Base-by-base conservation (phyloP, 1,140 invertebrate species). In the Micrasema longulum region DNA sequence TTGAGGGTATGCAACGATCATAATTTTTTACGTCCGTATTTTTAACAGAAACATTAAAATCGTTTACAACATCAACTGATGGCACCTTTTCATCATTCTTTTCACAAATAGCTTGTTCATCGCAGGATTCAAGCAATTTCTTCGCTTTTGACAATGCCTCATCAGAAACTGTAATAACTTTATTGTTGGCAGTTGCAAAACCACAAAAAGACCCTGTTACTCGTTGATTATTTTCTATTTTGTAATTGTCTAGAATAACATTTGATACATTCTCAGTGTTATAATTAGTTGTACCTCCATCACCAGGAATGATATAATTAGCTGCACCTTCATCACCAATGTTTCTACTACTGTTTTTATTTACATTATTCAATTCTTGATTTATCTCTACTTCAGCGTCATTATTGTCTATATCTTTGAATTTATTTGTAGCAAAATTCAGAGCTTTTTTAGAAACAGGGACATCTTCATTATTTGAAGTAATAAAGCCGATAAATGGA, bases 141-240 rank as follows among this genome's bases (percentile, higher is more conserved):
- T 77, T 79, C 11, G 72, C 75, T 73, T 74, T 77, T 7, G 31
- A 43, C 18, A 80, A 45, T 64, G 80, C 77, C 52, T 78, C 48
- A 68, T 78, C 64, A 52, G 79, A 79, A 64, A 80, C 70, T 10
- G 73, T 62, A 16, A 80, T 68, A 20, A 60, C 31, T 69, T 79
- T 80, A 50, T 79, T 77, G 63, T 69, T 81, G 43, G 67, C 75
- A 31, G 69, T 74, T 43, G 43, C 41, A 57, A 76, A 81, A 35
- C 26, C 52, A n/a, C 26, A 0, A 14, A 55, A 35, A 16, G 53
- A 9, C 23, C n/a, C 23, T 20, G 16, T 50, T 6, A 11, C 22
- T 31, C 18, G n/a, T 11, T 23, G n/a, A 12, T 1, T 23, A 53
- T 9, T 23, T 53, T 53, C 50, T 14, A 48, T 4, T 1, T 16